Conservation (phyloP, 1,140 invertebrate species). For the Daktulosphaira vitifoliae region DNA sequence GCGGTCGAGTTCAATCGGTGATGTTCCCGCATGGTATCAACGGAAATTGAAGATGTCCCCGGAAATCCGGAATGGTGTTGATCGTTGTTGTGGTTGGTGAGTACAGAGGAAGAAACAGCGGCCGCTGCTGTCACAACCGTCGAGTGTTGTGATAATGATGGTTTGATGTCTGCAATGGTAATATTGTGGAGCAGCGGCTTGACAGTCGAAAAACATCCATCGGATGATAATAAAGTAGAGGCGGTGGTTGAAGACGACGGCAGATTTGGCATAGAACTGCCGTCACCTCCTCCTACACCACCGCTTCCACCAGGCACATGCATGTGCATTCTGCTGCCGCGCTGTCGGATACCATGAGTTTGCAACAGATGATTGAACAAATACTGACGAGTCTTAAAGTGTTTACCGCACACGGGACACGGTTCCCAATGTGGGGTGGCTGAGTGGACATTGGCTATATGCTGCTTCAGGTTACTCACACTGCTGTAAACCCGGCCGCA, state of each 20-base stretch:
- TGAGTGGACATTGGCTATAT: conserved; percentile 62
- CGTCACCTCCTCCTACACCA: conserved; percentile 38
- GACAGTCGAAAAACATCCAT: conserved; percentile 37
- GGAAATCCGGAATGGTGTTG: conserved; percentile 5
- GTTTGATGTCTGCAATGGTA: not conserved
- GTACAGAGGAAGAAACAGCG: not conserved
- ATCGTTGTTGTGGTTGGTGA: not conserved
- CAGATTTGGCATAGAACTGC: not conserved
- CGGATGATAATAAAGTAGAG: conserved; percentile 35
- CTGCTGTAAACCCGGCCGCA: conserved; percentile 59
- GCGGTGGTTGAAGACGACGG: not conserved
- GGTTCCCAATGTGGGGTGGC: conserved; percentile 54
- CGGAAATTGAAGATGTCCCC: not conserved
- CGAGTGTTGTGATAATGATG: not conserved
- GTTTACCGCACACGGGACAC: conserved; percentile 56
- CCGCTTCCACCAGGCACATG: conserved; percentile 36
- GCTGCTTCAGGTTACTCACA: conserved; percentile 60
- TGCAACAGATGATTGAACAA: conserved; percentile 60
- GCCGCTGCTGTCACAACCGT: not conserved
- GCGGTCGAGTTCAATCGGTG: not conserved
- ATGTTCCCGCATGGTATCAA: not conserved
- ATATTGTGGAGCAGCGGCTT: not conserved
- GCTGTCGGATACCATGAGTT: conserved; percentile 57
- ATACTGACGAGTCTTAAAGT: conserved; percentile 61
- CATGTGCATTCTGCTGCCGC: conserved; percentile 41